phyloP scores from a whole-genome alignment of 2,797 vertebrate genomes.

The Protonibea diacanthus region DNA sequence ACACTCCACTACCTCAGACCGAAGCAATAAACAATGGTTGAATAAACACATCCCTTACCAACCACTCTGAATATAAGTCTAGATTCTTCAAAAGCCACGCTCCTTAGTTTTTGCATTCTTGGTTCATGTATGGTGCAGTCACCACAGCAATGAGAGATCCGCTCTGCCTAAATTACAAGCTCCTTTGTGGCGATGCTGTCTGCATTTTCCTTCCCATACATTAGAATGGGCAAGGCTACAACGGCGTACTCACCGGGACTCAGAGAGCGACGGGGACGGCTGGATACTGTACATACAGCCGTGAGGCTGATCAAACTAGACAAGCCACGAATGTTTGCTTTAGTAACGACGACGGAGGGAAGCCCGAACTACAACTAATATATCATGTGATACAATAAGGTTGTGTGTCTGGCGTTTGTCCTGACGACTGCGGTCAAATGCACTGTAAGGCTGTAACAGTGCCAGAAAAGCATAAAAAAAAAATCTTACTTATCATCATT shows the following conservation, averaged over 20 bases:
- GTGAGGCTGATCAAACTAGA: slow-evolving; percentile 23
- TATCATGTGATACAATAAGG: slow-evolving; percentile 2
- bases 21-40: slow-evolving; percentile 82
- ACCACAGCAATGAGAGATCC: slow-evolving; percentile 79
- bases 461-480: background rate
- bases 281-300: slow-evolving; percentile 30
- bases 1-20: slow-evolving; percentile 81
- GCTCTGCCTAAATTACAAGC: slow-evolving; percentile 81
- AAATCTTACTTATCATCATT: background rate
- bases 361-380: slow-evolving; percentile 1
- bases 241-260: slow-evolving; percentile 34
- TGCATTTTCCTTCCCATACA: slow-evolving; percentile 78
- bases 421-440: background rate
- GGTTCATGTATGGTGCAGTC: slow-evolving; percentile 75
- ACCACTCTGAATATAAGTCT: slow-evolving; percentile 77
- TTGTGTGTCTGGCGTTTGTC: slow-evolving; percentile 11
- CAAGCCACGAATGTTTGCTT: slow-evolving; percentile 25
- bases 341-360: slow-evolving; percentile 8
- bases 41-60: slow-evolving; percentile 82
- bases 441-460: background rate
- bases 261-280: slow-evolving; percentile 30
- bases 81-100: slow-evolving; percentile 76
- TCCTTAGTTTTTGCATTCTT: slow-evolving; percentile 75
- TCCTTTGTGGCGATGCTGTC: slow-evolving; percentile 74
- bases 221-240: slow-evolving; percentile 59